Evolutionary conservation across 2,113 vertebrate species (phyloP).

Genomic region (Panthera tigris): DNA sequence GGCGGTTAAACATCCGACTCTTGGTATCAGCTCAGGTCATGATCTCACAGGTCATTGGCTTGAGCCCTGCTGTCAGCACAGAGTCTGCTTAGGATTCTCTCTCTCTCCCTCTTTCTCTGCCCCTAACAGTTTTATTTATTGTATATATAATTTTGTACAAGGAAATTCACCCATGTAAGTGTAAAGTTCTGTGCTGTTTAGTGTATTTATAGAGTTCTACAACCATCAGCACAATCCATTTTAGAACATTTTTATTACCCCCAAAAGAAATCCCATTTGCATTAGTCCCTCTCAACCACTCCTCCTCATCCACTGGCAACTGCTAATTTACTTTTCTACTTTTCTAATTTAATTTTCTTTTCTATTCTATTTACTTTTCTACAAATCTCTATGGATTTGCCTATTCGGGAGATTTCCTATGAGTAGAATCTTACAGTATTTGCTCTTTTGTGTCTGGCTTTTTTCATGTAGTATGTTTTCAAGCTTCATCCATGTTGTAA

Average conservation of each 20-base stretch:
- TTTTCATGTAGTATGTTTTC: neutral
- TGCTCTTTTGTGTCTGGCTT: neutral
- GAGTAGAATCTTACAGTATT: neutral
- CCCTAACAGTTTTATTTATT: neutral
- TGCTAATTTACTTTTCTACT: neutral
- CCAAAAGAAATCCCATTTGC: neutral
- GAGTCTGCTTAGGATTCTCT: too few species aligned
- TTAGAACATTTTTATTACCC: neutral
- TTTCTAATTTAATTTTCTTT: too few species aligned
- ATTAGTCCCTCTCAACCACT: neutral
- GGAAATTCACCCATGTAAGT: neutral
- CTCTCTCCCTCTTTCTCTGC: too few species aligned
- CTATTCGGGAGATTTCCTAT: neutral
- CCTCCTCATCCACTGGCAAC: neutral
- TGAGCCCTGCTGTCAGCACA: too few species aligned
- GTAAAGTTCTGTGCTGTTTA: neutral
- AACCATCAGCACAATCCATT: neutral
- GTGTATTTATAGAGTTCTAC: neutral
- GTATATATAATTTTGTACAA: neutral
- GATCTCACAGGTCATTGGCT: too few species aligned
- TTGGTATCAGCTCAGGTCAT: too few species aligned
- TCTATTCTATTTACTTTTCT: neutral
- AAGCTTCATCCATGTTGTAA: neutral
- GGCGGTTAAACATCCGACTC: too few species aligned
- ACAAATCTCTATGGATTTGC: neutral